A percentile compares a stretch with the other conserved stretches of the same genome.
Conservation (phyloP, 2,888 invertebrate genomes). For the Idaea aversata region DNA sequence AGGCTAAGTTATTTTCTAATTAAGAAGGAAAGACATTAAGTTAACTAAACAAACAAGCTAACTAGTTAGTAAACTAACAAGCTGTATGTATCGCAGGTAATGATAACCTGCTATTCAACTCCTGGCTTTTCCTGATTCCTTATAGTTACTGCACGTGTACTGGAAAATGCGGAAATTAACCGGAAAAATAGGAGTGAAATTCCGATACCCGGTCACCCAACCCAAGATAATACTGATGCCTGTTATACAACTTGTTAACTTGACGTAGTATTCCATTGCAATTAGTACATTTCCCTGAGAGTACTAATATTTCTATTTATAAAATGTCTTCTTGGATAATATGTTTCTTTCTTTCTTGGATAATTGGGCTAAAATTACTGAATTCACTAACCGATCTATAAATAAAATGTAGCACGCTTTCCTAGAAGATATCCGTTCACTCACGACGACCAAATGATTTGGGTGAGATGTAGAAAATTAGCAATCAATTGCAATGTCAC, state of each 20-base stretch:
- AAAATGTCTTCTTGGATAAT: constrained; percentile 4
- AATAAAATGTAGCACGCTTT: neutral
- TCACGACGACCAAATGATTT: neutral
- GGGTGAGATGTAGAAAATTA: too few relatives aligned
- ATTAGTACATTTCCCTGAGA: constrained; percentile 43
- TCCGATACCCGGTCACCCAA: constrained; percentile 34
- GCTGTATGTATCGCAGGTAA: constrained; percentile 32
- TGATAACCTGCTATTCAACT: constrained; percentile 40
- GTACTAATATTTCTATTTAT: constrained; percentile 37
- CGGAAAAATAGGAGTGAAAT: constrained; percentile 54
- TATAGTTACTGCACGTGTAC: constrained; percentile 36
- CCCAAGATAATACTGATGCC: constrained; percentile 29
- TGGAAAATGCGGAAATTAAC: constrained; percentile 52
- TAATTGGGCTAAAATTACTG: constrained; percentile 25
- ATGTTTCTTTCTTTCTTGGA: constrained; percentile 2
- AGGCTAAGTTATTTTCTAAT: too few relatives aligned
- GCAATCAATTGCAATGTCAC: too few relatives aligned
- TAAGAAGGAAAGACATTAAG: neutral
- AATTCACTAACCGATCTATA: too few relatives aligned
- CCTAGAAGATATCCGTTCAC: too few relatives aligned
- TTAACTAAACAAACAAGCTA: constrained; percentile 4
- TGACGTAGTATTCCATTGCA: constrained; percentile 22
- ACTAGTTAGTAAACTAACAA: neutral
- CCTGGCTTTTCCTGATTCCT: constrained; percentile 52
- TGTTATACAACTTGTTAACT: constrained; percentile 29